Conservation (phyloP, 2,797 vertebrate species). For the Myripristis murdjan region DNA sequence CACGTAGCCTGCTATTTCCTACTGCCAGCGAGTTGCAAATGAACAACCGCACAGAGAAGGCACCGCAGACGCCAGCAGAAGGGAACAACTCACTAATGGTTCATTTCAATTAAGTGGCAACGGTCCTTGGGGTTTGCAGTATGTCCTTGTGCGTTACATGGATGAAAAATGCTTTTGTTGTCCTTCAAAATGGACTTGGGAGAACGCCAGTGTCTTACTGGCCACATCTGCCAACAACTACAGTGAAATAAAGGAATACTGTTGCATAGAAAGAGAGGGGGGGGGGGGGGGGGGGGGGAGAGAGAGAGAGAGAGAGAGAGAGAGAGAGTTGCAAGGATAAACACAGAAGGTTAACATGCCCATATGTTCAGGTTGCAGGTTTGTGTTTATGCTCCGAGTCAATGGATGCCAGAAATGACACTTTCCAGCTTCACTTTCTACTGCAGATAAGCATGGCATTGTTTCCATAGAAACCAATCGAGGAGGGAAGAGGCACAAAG, state of each 20-base stretch:
- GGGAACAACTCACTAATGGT: not conserved
- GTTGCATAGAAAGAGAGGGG: not conserved
- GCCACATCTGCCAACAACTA: not conserved
- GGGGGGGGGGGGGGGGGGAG: not conserved
- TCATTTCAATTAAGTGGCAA: not conserved
- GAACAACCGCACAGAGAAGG: slow-evolving; percentile 10
- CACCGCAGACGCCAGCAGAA: not conserved
- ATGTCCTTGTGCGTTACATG: not conserved
- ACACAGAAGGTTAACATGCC: not conserved
- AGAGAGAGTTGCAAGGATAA: not conserved
- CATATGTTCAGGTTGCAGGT: not conserved
- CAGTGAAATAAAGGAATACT: not conserved
- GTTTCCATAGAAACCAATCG: slow-evolving; percentile 61
- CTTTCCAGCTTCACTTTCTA: slow-evolving; percentile 25
- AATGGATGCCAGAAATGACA: slow-evolving; percentile 2
- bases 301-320: not conserved
- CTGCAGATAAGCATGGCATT: slow-evolving; percentile 25
- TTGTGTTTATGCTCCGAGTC: too few relatives aligned
- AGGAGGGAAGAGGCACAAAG: slow-evolving; percentile 21
- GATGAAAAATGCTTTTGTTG: not conserved
- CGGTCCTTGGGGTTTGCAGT: not conserved
- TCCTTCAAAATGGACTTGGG: not conserved
- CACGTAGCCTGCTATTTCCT: too few relatives aligned
- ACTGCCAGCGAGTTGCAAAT: too few relatives aligned
- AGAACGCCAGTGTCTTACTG: not conserved